Conservation (phyloP, 2,113 vertebrate genomes). For the Maylandia zebra region DNA sequence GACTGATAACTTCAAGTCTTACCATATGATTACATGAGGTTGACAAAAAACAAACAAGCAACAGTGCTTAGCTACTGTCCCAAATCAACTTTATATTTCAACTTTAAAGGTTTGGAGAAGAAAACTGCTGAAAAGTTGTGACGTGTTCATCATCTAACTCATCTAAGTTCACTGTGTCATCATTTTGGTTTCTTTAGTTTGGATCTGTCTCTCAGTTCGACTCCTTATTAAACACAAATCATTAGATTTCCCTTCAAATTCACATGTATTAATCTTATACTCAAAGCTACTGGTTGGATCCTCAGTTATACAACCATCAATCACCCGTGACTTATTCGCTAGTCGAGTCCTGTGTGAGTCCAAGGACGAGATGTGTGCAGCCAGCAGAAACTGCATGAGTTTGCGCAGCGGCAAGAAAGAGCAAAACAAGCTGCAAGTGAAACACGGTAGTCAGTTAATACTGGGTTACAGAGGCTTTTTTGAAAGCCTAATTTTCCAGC, state of each 20-base stretch:
- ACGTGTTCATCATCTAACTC: neutral
- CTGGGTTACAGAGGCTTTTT: neutral
- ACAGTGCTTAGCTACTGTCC: neutral
- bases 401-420: neutral
- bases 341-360: neutral
- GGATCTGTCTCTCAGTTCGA: neutral
- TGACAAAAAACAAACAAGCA: neutral
- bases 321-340: neutral
- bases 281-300: neutral
- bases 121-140: neutral
- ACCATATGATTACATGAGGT: neutral
- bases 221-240: neutral
- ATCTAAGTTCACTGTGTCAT: neutral
- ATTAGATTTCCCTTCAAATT: conserved; percentile 30
- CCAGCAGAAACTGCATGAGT: neutral
- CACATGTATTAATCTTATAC: conserved; percentile 14
- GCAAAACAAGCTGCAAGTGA: conserved; percentile 14
- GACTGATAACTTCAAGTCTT: neutral
- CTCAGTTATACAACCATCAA: neutral
- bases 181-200: neutral
- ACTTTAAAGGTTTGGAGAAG: neutral
- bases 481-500: neutral
- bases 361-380: conserved; percentile 21
- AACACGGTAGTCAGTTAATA: neutral
- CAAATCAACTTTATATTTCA: neutral